A percentile compares a stretch with the other conserved stretches of the same genome.
Evolutionary conservation across 2,888 invertebrate genomes (phyloP).

Genomic region (Euplagia quadripunctaria): DNA sequence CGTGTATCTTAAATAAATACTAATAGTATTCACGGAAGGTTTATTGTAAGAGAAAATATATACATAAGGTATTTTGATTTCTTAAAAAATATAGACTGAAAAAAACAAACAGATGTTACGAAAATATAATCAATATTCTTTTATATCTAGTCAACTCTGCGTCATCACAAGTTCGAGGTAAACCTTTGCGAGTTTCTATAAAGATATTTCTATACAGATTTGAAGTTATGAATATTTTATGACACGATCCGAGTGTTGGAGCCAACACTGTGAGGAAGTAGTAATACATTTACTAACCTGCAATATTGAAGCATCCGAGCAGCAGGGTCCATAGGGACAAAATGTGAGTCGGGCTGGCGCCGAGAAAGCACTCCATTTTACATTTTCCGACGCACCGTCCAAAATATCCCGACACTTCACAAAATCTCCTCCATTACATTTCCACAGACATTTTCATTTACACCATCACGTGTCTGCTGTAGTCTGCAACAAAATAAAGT

Average conservation of each 20-base stretch:
- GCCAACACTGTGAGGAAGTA: constrained; percentile 9
- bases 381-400: constrained; percentile 53
- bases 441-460: constrained; percentile 51
- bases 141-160: not conserved
- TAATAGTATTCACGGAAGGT: too few species aligned
- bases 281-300: constrained; percentile 64
- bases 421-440: constrained; percentile 62
- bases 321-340: constrained; percentile 76
- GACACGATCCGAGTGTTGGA: constrained; percentile 6
- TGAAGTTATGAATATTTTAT: constrained; percentile 13
- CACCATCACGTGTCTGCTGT: constrained; percentile 42
- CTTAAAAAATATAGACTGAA: not conserved
- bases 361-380: constrained; percentile 75
- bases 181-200: not conserved
- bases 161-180: not conserved
- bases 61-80: not conserved
- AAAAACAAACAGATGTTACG: not conserved
- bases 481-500: constrained; percentile 47
- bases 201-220: not conserved
- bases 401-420: constrained; percentile 54
- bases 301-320: constrained; percentile 76
- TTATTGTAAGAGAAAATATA: too few species aligned
- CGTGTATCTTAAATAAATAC: too few species aligned
- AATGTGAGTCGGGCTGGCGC: constrained; percentile 66
- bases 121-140: not conserved